phyloP scores from a whole-genome alignment of 1,140 invertebrate species.

The Zelostemma sp. region DNA sequence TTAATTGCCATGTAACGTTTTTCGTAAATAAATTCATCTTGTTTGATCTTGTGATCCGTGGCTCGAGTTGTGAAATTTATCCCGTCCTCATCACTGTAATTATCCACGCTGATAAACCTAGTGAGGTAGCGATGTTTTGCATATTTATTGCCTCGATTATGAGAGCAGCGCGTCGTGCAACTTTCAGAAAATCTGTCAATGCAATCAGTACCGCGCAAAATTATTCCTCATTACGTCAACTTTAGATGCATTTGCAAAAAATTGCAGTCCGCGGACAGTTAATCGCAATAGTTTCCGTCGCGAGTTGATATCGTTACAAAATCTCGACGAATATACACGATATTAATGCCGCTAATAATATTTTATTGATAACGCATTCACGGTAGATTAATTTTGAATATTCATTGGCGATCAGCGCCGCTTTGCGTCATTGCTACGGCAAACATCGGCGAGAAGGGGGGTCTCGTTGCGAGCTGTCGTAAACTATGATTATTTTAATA shows the following conservation, averaged over 20 bases:
- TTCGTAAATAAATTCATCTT: too few species aligned
- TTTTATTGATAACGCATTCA: background rate
- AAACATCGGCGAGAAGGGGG: conserved; percentile 2
- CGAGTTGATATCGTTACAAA: background rate
- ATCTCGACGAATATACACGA: background rate
- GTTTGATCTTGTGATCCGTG: too few species aligned
- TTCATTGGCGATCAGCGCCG: background rate
- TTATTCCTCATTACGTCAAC: too few species aligned
- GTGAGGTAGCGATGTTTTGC: background rate
- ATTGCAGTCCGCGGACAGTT: background rate
- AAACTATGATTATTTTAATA: conserved; percentile 15
- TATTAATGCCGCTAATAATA: conserved; percentile 3
- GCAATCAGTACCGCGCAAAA: too few species aligned
- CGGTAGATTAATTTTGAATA: conserved; percentile 1
- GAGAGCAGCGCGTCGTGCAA: too few species aligned
- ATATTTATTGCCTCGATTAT: conserved; percentile 1
- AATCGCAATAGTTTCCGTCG: background rate
- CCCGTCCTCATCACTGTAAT: too few species aligned
- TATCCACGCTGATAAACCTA: too few species aligned
- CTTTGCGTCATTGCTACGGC: background rate
- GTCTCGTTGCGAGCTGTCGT: conserved; percentile 12
- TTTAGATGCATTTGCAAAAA: too few species aligned
- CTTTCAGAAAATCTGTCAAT: too few species aligned
- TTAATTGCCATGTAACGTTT: too few species aligned
- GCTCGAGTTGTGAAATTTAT: too few species aligned